A percentile compares a stretch with the other conserved stretches of the same genome.
phyloP scores from a whole-genome alignment of 1,140 invertebrate genomes.

The Neoseiulus cucumeris region DNA sequence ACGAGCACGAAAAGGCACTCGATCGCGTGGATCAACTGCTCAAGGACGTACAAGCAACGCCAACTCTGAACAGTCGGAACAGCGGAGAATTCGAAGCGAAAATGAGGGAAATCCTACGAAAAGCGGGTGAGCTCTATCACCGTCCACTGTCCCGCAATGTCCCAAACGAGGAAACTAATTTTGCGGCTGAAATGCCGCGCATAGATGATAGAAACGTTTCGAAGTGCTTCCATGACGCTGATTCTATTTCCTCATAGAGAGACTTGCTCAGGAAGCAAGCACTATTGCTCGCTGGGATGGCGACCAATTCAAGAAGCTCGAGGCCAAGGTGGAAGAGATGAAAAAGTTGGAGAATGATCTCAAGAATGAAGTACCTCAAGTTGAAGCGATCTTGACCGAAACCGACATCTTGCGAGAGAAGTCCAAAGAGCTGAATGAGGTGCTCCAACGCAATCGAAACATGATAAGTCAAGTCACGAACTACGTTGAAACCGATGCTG shows the following conservation, averaged over 20 bases:
- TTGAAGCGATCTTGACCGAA: neutral
- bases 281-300: conserved; percentile 29
- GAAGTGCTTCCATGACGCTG: too few relatives aligned
- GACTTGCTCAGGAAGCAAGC: conserved; percentile 41
- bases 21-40: too few relatives aligned
- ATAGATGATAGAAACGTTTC: too few relatives aligned
- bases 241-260: too few relatives aligned
- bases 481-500: conserved; percentile 55
- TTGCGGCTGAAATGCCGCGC: too few relatives aligned
- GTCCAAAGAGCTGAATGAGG: neutral
- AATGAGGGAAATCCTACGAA: conserved; percentile 42
- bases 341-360: neutral
- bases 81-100: conserved; percentile 60
- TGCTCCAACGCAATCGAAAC: neutral
- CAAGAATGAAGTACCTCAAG: neutral
- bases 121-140: conserved; percentile 24
- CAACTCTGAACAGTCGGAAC: conserved; percentile 41
- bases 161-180: too few relatives aligned
- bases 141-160: too few relatives aligned
- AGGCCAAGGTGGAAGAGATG: neutral
- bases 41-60: conserved; percentile 31
- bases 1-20: too few relatives aligned
- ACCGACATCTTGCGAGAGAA: neutral
- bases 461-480: neutral
- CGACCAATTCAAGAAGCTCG: neutral